A percentile compares a stretch with the other conserved stretches of the same genome.
Evolutionary conservation across 2,888 invertebrate genomes (phyloP).

Genomic region (Tiphia femorata): DNA sequence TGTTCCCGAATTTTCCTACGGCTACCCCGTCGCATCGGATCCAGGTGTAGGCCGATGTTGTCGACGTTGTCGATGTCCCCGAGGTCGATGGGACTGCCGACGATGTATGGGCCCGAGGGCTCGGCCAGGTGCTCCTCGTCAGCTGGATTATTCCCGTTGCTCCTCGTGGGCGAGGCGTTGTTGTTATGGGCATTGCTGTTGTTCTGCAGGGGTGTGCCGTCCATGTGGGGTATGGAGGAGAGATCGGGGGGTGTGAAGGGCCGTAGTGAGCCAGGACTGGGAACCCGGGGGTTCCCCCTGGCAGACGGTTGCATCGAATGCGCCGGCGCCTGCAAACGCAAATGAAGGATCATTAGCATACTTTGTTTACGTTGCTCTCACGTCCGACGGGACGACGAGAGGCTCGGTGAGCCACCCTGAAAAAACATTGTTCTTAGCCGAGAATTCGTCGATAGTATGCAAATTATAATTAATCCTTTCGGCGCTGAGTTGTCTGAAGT

Average conservation of each 20-base stretch:
- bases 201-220: slow-evolving; percentile 57
- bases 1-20: slow-evolving; percentile 56
- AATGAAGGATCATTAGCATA: too few species aligned
- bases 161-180: slow-evolving; percentile 30
- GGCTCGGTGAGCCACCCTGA: too few species aligned
- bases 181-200: slow-evolving; percentile 44
- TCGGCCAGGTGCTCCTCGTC: slow-evolving; percentile 11
- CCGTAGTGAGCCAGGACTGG: slow-evolving; percentile 49
- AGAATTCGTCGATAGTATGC: too few species aligned
- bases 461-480: too few species aligned
- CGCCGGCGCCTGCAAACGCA: slow-evolving; percentile 60
- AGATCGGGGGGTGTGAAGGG: slow-evolving; percentile 66
- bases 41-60: slow-evolving; percentile 57
- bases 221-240: slow-evolving; percentile 67
- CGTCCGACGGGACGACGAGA: too few species aligned
- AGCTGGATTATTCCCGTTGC: not conserved
- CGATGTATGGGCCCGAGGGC: slow-evolving; percentile 58
- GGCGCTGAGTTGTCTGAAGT: too few species aligned
- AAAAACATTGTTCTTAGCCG: too few species aligned
- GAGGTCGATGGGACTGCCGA: slow-evolving; percentile 66
- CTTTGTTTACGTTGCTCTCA: too few species aligned
- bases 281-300: slow-evolving; percentile 59
- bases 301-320: slow-evolving; percentile 64
- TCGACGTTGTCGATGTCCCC: slow-evolving; percentile 66
- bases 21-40: slow-evolving; percentile 33